Evolutionary conservation across 2,888 invertebrate species (phyloP).

Genomic region (Caenorhabditis angaria): DNA sequence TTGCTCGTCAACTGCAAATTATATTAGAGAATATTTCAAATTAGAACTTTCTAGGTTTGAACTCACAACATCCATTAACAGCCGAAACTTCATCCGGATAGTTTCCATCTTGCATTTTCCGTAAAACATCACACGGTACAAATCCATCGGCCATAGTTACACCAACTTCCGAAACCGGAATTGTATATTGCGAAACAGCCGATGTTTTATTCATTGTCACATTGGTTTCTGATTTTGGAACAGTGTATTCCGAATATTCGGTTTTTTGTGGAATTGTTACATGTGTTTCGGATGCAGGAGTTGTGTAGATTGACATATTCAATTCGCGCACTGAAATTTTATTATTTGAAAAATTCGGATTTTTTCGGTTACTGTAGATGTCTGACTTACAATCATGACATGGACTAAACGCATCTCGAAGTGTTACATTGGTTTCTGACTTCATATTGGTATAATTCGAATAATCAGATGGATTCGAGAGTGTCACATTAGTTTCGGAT

Average conservation of each 20-base stretch:
- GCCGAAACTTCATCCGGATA: conserved; percentile 23
- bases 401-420: conserved; percentile 21
- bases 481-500: conserved; percentile 35
- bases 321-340: conserved; percentile 11
- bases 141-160: conserved; percentile 31
- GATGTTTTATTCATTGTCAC: conserved; percentile 16
- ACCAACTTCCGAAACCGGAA: conserved; percentile 22
- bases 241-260: conserved; percentile 26
- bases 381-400: conserved; percentile 14
- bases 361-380: neutral
- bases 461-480: neutral
- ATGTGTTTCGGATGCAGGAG: conserved; percentile 24
- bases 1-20: neutral
- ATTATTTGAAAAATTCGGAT: neutral
- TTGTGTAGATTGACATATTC: conserved; percentile 19
- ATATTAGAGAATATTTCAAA: neutral
- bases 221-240: conserved; percentile 26
- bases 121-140: conserved; percentile 13
- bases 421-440: conserved; percentile 29
- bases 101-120: neutral
- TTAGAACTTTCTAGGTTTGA: too few relatives aligned
- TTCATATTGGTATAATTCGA: conserved; percentile 19
- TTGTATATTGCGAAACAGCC: conserved; percentile 16
- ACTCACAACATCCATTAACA: neutral
- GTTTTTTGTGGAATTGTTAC: conserved; percentile 13